Evolutionary conservation across 2,113 vertebrate species (phyloP).

Genomic region (Elephas maximus): DNA sequence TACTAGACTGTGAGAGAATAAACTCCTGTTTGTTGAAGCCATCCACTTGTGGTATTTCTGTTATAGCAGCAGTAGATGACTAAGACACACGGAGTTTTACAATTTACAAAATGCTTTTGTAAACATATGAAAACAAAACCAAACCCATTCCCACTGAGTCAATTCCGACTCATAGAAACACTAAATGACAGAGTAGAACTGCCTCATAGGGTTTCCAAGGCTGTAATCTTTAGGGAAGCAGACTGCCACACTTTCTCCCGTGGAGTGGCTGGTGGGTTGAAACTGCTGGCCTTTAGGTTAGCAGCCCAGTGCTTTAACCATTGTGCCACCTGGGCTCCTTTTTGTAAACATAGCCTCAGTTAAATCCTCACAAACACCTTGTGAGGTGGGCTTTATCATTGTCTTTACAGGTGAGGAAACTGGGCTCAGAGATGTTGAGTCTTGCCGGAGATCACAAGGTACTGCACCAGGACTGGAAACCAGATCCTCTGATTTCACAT

Average conservation of each 20-base stretch:
- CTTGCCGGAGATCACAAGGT: neutral
- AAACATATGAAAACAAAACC: no score
- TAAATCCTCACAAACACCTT: neutral
- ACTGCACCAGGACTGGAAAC: neutral
- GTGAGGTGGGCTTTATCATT: neutral
- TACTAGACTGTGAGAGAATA: no score
- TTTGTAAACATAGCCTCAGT: neutral
- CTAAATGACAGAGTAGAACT: no score
- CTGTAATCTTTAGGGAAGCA: neutral
- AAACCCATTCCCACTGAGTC: no score
- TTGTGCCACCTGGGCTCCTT: no score
- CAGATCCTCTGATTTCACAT: neutral
- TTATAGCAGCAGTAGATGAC: no score
- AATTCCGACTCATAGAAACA: no score
- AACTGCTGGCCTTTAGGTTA: neutral
- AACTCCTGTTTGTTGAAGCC: no score
- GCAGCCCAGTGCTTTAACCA: neutral
- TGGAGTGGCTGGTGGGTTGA: neutral
- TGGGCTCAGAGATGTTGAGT: neutral
- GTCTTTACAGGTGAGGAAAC: neutral
- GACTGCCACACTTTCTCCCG: neutral
- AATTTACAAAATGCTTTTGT: no score
- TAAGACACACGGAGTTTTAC: no score
- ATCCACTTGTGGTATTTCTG: no score
- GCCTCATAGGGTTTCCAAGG: no score